Evolutionary conservation across 2,797 vertebrate species (phyloP), one percentile per base, ranked within the genome.

Genomic region (Podarcis siculus): DNA sequence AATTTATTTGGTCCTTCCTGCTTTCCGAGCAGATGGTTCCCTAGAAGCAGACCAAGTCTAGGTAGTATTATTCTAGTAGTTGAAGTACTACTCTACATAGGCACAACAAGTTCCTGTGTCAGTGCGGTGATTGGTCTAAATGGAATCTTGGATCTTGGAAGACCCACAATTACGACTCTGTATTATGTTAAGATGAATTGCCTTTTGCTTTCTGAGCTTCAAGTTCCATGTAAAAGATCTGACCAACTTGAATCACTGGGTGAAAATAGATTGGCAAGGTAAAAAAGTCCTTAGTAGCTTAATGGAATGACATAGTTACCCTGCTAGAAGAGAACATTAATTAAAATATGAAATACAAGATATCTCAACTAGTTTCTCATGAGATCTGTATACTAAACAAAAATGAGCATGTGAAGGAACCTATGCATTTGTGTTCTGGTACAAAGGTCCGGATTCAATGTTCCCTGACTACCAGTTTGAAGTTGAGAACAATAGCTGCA

Each of bases 201-300:
- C 21, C 15, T n/a, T 25, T 58, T 42, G 49, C 23, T 45, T 79
- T 67, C 2, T 87, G 32, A 35, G 23, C 8, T 73, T 39, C 32
- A n/a, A 32, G 58, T 8, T 77, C 77, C 30, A 69, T 76, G 10
- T 58, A 71, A 27, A 86, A 78, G 67, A 73, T 2, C 3, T 4
- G 9, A 79, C 13, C 69, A 92, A 83, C 82, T 69, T 66, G n/a
- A 3, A 35, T 39, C 69, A 3, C 25, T 21, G 67, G 42, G 88
- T 78, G 39, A 84, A 89, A 66, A 15, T 42, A 37, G 7, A 86
- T 82, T 1, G 0, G 1, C 25, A 39, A 42, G 58, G 23, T 69
- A 75, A 7, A 0, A 0, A 17, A 10, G n/a, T 2, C 82, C 30
- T 19, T 0, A 86, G 2, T 71, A 76, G 30, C 49, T 32, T 84